A percentile compares a stretch with the other conserved stretches of the same genome.
Evolutionary conservation across 2,797 vertebrate species (phyloP).

Genomic region (Acrocephalus scirpaceus): DNA sequence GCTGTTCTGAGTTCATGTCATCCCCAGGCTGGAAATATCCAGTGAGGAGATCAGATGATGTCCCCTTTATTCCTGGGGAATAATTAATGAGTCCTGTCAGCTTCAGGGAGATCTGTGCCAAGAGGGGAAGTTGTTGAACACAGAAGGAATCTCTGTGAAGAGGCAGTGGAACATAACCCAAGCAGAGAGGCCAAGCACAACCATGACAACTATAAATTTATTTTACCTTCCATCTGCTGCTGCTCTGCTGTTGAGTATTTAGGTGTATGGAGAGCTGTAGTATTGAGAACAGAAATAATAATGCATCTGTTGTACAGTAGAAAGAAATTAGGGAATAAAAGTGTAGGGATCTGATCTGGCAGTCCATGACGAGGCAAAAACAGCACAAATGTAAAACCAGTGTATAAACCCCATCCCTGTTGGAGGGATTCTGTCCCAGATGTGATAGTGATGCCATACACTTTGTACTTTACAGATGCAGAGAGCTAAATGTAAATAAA

Average conservation of each 20-base stretch:
- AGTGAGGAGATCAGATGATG: background rate
- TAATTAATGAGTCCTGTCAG: background rate
- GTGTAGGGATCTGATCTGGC: background rate
- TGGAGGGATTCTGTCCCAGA: background rate
- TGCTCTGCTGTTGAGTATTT: background rate
- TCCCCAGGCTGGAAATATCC: background rate
- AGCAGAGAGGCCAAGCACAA: background rate
- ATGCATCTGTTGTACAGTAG: background rate
- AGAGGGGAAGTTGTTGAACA: background rate
- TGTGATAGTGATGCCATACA: background rate
- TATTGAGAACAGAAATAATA: background rate
- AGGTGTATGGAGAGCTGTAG: background rate
- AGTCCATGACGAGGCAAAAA: background rate
- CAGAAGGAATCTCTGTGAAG: background rate
- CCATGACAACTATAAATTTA: background rate
- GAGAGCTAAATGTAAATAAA: constrained; percentile 88
- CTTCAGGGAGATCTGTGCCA: background rate
- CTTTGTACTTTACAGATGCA: constrained; percentile 83
- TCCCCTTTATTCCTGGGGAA: background rate
- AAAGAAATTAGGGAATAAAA: background rate
- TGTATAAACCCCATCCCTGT: background rate
- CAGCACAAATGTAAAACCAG: background rate
- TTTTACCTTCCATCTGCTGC: background rate
- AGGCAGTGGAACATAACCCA: background rate
- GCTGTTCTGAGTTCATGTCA: background rate